These are phyloP conservation scores for Cyclargus thomasi DNA, from an alignment of 1,140 invertebrate species.

Conservation along the genomic window DNA sequence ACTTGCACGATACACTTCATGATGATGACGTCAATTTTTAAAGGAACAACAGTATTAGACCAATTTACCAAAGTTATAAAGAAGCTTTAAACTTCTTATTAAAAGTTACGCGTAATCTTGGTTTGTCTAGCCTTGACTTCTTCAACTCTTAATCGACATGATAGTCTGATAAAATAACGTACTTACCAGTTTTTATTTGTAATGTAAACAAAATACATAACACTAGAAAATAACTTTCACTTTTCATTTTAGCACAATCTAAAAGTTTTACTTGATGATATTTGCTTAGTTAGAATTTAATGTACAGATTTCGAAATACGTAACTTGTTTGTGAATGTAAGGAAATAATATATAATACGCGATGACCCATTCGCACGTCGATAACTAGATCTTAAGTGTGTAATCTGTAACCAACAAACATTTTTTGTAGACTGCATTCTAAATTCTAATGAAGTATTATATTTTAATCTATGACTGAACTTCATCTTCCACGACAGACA, in stretches of 20 bases:
- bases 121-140: conserved; percentile 21
- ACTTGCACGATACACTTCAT: no score
- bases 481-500: no score
- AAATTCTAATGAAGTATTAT: no score
- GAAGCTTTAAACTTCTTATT: no score
- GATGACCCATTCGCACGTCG: no score
- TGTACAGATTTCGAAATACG: not conserved
- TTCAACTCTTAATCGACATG: conserved; percentile 6
- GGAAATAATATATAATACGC: not conserved
- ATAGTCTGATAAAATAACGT: not conserved
- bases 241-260: not conserved
- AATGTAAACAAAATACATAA: conserved; percentile 13
- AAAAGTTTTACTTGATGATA: not conserved
- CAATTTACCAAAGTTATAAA: no score
- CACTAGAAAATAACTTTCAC: not conserved
- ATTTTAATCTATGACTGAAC: no score
- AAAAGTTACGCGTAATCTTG: not conserved
- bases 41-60: no score
- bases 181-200: not conserved
- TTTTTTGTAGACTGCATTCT: no score
- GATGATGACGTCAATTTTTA: no score
- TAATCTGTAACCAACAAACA: no score
- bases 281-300: not conserved
- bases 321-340: not conserved
- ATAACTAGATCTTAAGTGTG: no score